These are phyloP conservation scores for Meloidogyne hapla DNA, from an alignment of 1,140 invertebrate genomes.

Conservation along the genomic window DNA sequence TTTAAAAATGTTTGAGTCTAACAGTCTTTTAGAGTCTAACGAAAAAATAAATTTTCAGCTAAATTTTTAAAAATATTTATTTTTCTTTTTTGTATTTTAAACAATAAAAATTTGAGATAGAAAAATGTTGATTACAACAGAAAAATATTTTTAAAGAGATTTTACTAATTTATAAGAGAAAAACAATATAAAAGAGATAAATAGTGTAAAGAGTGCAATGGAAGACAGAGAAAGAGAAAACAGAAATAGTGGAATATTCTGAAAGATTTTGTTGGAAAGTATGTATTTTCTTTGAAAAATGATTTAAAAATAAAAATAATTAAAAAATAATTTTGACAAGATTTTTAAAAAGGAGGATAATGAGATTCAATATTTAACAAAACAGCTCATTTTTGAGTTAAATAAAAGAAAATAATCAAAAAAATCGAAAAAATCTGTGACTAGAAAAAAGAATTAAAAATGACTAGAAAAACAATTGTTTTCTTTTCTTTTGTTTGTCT, in stretches of 20 bases:
- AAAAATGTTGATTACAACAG: neutral
- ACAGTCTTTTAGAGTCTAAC: no score
- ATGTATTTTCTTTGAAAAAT: no score
- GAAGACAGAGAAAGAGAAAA: neutral
- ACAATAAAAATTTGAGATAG: neutral
- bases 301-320: neutral
- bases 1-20: neutral
- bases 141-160: neutral
- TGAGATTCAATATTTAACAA: constrained; percentile 6
- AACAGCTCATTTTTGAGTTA: neutral
- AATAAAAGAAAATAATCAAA: no score
- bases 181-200: neutral
- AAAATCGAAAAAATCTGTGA: no score
- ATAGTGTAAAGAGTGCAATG: no score
- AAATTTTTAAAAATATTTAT: neutral
- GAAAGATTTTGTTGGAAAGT: neutral
- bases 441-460: no score
- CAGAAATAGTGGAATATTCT: neutral
- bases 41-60: no score
- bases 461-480: no score
- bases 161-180: neutral
- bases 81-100: neutral
- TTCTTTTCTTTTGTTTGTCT: no score
- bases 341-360: neutral
- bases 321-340: no score